Conservation (phyloP, 2,888 invertebrate species). For the Agrilus cyanescens region DNA sequence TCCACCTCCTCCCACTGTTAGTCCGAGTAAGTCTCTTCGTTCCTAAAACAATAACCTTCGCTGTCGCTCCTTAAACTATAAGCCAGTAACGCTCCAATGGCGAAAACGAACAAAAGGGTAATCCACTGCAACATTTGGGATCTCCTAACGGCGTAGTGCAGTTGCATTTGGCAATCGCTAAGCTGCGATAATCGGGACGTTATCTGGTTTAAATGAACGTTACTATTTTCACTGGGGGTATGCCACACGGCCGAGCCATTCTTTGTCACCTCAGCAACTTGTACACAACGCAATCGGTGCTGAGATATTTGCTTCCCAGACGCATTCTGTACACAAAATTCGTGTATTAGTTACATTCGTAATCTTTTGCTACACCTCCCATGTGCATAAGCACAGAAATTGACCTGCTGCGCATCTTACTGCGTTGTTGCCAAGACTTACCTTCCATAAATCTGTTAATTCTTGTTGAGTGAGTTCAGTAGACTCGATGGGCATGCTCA, state of each 20-base stretch:
- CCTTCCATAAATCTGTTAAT: constrained; percentile 65
- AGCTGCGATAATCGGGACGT: constrained; percentile 29
- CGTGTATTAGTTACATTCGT: background rate
- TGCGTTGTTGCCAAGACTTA: constrained; percentile 18
- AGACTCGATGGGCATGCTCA: constrained; percentile 60
- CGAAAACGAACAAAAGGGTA: constrained; percentile 37
- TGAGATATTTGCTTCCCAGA: constrained; percentile 44
- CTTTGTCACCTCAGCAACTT: constrained; percentile 30
- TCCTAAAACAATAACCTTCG: too few species aligned
- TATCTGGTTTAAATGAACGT: constrained; percentile 24
- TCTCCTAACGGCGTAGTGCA: constrained; percentile 39
- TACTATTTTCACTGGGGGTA: constrained; percentile 13
- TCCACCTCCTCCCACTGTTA: too few species aligned
- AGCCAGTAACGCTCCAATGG: too few species aligned
- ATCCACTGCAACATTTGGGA: constrained; percentile 41
- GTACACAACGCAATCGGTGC: constrained; percentile 59
- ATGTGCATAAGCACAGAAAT: too few species aligned
- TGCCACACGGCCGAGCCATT: constrained; percentile 25
- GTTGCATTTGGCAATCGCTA: constrained; percentile 34
- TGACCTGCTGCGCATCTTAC: too few species aligned
- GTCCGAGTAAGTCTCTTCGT: too few species aligned
- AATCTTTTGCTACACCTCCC: too few species aligned
- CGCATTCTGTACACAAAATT: constrained; percentile 23
- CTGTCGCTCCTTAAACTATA: too few species aligned
- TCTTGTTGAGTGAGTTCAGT: constrained; percentile 47